phyloP scores from a whole-genome alignment of 2,888 invertebrate species.

The Arrhopalites spinosus region DNA sequence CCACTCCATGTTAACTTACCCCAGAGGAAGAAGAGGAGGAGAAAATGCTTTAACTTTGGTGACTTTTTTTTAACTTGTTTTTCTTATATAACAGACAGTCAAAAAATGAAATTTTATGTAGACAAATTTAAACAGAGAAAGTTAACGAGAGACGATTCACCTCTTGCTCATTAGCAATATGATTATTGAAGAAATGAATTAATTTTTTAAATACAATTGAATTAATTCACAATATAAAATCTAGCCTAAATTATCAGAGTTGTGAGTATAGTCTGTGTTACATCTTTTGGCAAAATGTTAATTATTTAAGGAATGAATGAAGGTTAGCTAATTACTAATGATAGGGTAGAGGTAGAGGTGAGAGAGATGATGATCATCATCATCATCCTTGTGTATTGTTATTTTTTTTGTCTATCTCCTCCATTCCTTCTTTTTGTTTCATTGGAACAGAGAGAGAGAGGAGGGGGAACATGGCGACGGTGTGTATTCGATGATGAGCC shows the following conservation, averaged over 20 bases:
- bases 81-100: background rate
- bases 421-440: background rate
- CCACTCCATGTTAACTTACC: background rate
- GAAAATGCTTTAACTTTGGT: no score
- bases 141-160: background rate
- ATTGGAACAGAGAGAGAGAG: no score
- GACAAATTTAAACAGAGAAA: no score
- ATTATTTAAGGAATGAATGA: slow-evolving; percentile 29
- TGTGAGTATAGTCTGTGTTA: background rate
- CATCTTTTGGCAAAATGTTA: slow-evolving; percentile 6
- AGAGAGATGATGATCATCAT: slow-evolving; percentile 35
- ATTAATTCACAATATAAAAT: no score
- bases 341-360: slow-evolving; percentile 33
- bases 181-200: no score
- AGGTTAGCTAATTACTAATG: slow-evolving; percentile 42
- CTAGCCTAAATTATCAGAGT: no score
- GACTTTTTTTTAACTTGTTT: background rate
- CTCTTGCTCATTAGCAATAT: background rate
- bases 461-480: slow-evolving; percentile 20
- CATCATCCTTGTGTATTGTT: slow-evolving; percentile 9
- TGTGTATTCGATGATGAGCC: background rate
- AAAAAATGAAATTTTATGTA: no score
- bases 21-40: no score
- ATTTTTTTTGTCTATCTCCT: background rate
- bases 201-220: no score